Conservation (phyloP, 2,797 vertebrate species). For the Chelonia mydas region DNA sequence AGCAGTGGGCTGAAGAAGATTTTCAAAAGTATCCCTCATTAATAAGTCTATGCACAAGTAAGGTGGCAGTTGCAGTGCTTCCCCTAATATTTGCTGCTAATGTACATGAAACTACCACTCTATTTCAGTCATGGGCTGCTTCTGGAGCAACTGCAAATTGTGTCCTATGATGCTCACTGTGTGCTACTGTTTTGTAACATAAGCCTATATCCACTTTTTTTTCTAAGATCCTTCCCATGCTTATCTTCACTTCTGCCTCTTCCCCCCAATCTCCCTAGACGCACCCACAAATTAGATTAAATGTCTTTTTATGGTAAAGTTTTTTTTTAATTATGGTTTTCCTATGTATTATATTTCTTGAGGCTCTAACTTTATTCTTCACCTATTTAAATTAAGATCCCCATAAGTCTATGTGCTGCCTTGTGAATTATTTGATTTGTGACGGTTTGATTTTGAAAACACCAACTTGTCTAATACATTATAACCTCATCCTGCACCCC, state of each 20-base stretch:
- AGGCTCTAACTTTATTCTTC: background rate
- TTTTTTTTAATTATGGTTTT: background rate
- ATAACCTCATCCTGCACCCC: accelerated
- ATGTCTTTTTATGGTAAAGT: background rate
- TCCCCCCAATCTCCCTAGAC: background rate
- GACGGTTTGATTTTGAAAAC: background rate
- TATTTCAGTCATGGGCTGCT: background rate
- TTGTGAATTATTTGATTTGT: background rate
- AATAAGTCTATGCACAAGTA: background rate
- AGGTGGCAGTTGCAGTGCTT: background rate
- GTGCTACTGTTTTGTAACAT: background rate
- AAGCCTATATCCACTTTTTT: background rate
- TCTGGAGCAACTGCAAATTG: background rate
- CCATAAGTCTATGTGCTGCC: background rate
- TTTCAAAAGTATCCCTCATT: background rate
- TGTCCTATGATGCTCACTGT: background rate
- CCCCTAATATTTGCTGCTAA: background rate
- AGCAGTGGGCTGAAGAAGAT: background rate
- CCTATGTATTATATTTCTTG: background rate
- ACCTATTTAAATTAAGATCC: background rate
- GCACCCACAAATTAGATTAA: background rate
- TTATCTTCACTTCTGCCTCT: background rate
- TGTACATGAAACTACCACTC: background rate
- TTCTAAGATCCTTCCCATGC: background rate
- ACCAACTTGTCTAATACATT: background rate